Evolutionary conservation across 2,797 vertebrate species (phyloP), one percentile per base, ranked within the genome.

Genomic region (Microctenopoma lineatum): DNA sequence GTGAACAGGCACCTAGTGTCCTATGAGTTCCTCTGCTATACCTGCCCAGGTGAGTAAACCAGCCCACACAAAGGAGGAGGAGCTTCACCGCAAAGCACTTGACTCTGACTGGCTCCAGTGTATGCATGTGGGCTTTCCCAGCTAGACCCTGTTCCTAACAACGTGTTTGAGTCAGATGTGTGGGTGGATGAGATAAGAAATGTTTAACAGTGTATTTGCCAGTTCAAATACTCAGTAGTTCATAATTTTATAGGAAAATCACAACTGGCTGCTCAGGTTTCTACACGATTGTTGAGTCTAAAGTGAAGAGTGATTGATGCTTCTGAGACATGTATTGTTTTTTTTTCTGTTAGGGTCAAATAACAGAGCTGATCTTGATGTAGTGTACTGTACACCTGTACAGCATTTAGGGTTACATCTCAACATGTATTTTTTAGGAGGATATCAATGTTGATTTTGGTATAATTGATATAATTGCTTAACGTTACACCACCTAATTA

Each of bases 21-120:
- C 82, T 66, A 73, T 1, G 79, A 62, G 52, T 53, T 47, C 47
- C 56, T 74, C 55, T 72, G 66, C 77, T 76, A 63, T 80, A 92
- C 89, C 90, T 90, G 89, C 75, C 62, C 84, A 93, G 90, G 91
- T 89, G 83, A 81, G 76, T 52, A 25, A 83, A 66, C 61, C 71
- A 34, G 70, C 75, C 69, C 75, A 64, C 68, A 59, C 26, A 36
- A 34, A 26, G 67, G 70, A 58, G 85, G 89, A 53, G 89, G 88
- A 45, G 78, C 77, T 52, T 65, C 2, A 15, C 46, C 38, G 32
- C 3, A 34, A 61, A 47, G 60, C 57, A 38, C 71, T 48, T 1
- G 2, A 13, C 59, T 74, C 57, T 75, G 78, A 88, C 51, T 88
- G 84, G 86, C 76, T 56, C 5, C 41, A 42, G 14, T 14, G 26